Conservation (phyloP, 2,113 vertebrate genomes). For the Emydura subglobosa region DNA sequence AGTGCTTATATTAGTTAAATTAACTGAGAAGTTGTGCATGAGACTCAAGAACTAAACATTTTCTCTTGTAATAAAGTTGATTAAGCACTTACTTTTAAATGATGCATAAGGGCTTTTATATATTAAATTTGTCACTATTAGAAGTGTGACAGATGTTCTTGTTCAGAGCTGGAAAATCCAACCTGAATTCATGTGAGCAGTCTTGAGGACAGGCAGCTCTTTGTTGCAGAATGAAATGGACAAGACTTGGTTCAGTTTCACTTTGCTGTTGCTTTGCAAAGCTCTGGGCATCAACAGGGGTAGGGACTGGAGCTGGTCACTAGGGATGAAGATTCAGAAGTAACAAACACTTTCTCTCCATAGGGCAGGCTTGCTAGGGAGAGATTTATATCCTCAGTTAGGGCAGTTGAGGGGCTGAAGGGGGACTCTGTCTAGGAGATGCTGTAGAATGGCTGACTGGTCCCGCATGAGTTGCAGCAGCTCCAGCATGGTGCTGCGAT, state of each 20-base stretch:
- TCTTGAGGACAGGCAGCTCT: not conserved
- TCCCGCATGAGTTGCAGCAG: too few relatives aligned
- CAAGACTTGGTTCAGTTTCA: accelerated
- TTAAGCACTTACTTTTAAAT: not conserved
- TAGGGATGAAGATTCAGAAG: not conserved
- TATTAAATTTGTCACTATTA: not conserved
- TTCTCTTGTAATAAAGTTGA: not conserved
- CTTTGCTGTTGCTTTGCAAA: not conserved
- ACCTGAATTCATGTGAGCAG: not conserved
- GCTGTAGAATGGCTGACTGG: too few relatives aligned
- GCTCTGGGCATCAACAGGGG: accelerated
- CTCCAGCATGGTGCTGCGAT: too few relatives aligned
- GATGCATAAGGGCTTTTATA: not conserved
- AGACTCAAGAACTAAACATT: not conserved
- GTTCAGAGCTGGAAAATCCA: accelerated
- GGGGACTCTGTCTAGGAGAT: too few relatives aligned
- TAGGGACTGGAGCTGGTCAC: not conserved
- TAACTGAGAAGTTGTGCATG: not conserved
- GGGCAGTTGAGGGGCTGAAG: too few relatives aligned
- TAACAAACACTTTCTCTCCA: accelerated
- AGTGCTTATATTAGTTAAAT: not conserved
- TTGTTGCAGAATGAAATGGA: not conserved
- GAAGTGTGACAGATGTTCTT: accelerated
- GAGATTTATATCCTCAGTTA: not conserved
- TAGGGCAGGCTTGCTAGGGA: accelerated